Evolutionary conservation across 2,888 invertebrate genomes (phyloP).

Genomic region (Phorcus lineatus): DNA sequence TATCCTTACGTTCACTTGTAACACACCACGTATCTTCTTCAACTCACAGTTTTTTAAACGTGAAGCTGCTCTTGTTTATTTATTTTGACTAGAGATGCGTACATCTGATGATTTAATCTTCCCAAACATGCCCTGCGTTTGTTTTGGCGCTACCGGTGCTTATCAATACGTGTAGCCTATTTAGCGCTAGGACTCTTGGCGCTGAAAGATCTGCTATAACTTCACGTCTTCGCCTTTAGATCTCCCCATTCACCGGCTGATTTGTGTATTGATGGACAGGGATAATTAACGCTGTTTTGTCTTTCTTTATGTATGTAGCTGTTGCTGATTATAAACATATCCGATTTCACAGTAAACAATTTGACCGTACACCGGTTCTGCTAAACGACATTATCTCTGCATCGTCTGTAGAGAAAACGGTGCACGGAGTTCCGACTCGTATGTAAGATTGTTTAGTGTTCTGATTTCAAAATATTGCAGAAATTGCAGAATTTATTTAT

Average conservation of each 20-base stretch:
- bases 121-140: background rate
- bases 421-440: background rate
- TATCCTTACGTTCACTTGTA: background rate
- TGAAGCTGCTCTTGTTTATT: background rate
- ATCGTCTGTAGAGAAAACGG: background rate
- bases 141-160: slow-evolving; percentile 5
- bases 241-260: background rate
- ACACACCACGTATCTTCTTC: background rate
- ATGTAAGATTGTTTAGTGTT: background rate
- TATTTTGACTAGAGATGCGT: slow-evolving; percentile 22
- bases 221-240: background rate
- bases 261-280: background rate
- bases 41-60: background rate
- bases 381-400: background rate
- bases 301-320: background rate
- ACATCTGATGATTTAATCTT: slow-evolving; percentile 23
- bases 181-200: background rate
- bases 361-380: background rate
- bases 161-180: slow-evolving; percentile 4
- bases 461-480: background rate
- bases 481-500: background rate
- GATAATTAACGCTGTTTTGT: slow-evolving; percentile 10
- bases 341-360: background rate
- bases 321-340: background rate
- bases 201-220: background rate